These are phyloP conservation scores for Anableps anableps DNA, from an alignment of 2,797 vertebrate species.

Conservation along the genomic window DNA sequence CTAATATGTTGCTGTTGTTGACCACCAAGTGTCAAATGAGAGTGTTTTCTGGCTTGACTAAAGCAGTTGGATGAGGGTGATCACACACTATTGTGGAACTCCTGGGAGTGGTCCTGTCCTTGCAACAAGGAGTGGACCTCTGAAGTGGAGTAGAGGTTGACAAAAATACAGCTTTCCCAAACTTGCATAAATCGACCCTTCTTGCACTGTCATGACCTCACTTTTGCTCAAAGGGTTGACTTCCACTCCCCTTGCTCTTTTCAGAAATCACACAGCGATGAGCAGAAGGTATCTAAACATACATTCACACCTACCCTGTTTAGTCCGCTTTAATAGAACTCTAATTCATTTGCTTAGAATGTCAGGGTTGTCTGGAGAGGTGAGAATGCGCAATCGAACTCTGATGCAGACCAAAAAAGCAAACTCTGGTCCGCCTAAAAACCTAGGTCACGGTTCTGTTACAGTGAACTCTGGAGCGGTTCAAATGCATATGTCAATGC, in stretches of 20 bases:
- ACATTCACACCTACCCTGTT: too few relatives aligned
- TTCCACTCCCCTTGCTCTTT: not conserved
- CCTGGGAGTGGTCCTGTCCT: not conserved
- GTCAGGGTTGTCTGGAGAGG: too few relatives aligned
- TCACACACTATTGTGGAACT: not conserved
- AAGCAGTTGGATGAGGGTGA: not conserved
- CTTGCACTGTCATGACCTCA: too few relatives aligned
- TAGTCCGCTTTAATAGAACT: too few relatives aligned
- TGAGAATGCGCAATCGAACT: too few relatives aligned
- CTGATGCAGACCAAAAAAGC: too few relatives aligned
- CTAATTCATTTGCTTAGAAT: too few relatives aligned
- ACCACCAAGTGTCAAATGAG: not conserved
- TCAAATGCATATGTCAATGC: too few relatives aligned
- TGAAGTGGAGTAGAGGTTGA: not conserved
- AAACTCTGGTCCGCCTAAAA: too few relatives aligned
- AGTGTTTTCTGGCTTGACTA: not conserved
- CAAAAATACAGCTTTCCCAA: not conserved
- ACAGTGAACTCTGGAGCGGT: too few relatives aligned
- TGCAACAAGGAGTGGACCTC: not conserved
- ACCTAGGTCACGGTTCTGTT: too few relatives aligned
- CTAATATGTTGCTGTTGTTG: not conserved
- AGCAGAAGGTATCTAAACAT: not conserved
- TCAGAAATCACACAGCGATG: not conserved
- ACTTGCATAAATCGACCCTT: not conserved
- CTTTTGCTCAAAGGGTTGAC: not conserved